These are phyloP conservation scores for Amiota communis DNA, from an alignment of 2,888 invertebrate genomes.

Conservation along the genomic window DNA sequence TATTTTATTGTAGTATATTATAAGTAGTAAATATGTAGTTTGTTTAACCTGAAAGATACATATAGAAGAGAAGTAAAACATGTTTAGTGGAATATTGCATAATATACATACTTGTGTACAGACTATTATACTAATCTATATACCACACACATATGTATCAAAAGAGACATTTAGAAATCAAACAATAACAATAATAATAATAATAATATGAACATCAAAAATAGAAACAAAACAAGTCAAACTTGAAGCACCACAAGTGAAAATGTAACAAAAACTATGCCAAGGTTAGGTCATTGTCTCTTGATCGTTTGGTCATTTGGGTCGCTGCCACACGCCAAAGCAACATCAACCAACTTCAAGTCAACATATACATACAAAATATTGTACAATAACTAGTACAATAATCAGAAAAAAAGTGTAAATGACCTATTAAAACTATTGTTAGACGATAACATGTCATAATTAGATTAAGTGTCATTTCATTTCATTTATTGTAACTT, in stretches of 20 bases:
- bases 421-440: background rate
- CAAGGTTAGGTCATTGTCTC: conserved; percentile 52
- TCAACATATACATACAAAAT: background rate
- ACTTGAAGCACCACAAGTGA: background rate
- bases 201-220: background rate
- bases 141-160: conserved; percentile 6
- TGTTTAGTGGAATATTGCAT: background rate
- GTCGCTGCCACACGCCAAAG: conserved; percentile 17
- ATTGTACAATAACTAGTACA: too few species aligned
- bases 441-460: conserved; percentile 37
- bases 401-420: too few species aligned
- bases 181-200: conserved; percentile 1
- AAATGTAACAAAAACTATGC: conserved; percentile 48
- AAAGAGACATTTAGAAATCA: conserved; percentile 10
- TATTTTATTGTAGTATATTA: background rate
- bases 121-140: background rate
- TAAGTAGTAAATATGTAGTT: background rate
- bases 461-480: conserved; percentile 63
- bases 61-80: background rate
- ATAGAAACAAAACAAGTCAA: background rate
- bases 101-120: background rate
- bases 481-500: conserved; percentile 1
- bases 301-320: background rate
- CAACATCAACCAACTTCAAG: background rate
- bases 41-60: background rate